Evolutionary conservation across 92 coral and sea anemone genomes (phyloP).

Genomic region (Isaurus tuberculatus): DNA sequence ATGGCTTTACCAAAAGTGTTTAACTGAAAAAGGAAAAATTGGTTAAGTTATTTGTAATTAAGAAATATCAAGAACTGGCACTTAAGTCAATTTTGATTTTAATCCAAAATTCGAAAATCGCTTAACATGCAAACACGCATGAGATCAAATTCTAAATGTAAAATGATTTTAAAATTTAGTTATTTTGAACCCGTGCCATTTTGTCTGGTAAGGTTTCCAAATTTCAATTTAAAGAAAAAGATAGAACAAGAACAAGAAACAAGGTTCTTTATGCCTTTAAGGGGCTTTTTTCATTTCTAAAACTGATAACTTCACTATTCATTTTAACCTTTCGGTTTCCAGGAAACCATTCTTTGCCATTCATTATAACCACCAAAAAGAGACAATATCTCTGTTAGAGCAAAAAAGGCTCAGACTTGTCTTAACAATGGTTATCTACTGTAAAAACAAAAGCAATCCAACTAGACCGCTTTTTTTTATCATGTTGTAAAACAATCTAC

Average conservation of each 20-base stretch:
- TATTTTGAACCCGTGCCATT: conserved; percentile 27
- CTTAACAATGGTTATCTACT: conserved; percentile 7
- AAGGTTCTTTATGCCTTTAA: background rate
- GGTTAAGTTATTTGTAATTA: conserved; percentile 32
- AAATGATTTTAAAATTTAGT: background rate
- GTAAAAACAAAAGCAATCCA: background rate
- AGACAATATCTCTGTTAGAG: background rate
- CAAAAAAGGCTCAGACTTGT: background rate
- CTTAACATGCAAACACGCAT: background rate
- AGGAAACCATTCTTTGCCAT: conserved; percentile 28
- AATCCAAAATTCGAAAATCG: conserved; percentile 29
- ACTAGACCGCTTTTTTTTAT: background rate
- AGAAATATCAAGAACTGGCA: conserved; percentile 34
- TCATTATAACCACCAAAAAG: background rate
- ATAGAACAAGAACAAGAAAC: background rate
- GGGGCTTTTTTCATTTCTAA: conserved; percentile 2
- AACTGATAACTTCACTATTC: conserved; percentile 35
- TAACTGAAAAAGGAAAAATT: conserved; percentile 25
- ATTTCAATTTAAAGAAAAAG: background rate
- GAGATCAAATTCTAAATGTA: conserved; percentile 21
- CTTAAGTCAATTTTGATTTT: conserved; percentile 13
- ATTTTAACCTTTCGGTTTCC: conserved; percentile 23
- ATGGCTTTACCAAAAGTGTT: background rate
- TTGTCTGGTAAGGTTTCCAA: background rate
- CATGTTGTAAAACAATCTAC: background rate